A percentile compares a stretch with the other conserved stretches of the same genome.
phyloP scores from a whole-genome alignment of 35 echinoderm and acorn worm species.

The Apostichopus californicus region DNA sequence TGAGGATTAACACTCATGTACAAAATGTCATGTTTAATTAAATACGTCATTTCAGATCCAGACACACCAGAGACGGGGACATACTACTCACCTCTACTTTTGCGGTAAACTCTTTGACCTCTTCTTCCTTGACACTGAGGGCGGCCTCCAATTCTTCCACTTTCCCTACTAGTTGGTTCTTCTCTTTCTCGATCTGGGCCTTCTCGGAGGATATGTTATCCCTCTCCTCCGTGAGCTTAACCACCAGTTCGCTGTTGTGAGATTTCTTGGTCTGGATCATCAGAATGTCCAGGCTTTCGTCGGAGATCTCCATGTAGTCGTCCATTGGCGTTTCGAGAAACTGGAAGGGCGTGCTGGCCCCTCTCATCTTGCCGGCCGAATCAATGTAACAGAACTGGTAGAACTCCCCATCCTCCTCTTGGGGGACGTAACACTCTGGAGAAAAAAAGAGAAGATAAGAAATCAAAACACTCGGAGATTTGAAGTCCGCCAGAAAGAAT shows the following conservation, averaged over 20 bases:
- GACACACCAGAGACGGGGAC: too few species aligned
- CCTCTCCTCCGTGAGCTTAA: constrained; percentile 48
- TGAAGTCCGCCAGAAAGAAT: too few species aligned
- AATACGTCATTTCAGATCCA: too few species aligned
- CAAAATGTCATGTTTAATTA: too few species aligned
- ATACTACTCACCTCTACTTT: constrained; percentile 19
- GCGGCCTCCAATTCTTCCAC: constrained; percentile 58
- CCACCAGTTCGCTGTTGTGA: constrained; percentile 49
- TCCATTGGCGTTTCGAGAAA: constrained; percentile 77
- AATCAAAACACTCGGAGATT: too few species aligned
- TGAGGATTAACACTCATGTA: too few species aligned
- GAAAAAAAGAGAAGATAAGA: background rate
- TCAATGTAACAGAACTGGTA: constrained; percentile 98
- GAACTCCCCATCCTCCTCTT: constrained; percentile 96
- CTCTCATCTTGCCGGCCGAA: constrained; percentile 80
- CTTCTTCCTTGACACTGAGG: constrained; percentile 58
- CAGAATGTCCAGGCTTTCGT: constrained; percentile 78
- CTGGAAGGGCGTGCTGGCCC: constrained; percentile 92
- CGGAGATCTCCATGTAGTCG: constrained; percentile 88
- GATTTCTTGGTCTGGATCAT: constrained; percentile 85
- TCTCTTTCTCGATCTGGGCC: constrained; percentile 59
- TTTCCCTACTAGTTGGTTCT: constrained; percentile 55
- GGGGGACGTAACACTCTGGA: constrained; percentile 88
- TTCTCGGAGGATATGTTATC: constrained; percentile 56
- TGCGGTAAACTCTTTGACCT: constrained; percentile 50